Conservation (phyloP, 2,888 invertebrate genomes). For the Epiperipatus broadwayi region DNA sequence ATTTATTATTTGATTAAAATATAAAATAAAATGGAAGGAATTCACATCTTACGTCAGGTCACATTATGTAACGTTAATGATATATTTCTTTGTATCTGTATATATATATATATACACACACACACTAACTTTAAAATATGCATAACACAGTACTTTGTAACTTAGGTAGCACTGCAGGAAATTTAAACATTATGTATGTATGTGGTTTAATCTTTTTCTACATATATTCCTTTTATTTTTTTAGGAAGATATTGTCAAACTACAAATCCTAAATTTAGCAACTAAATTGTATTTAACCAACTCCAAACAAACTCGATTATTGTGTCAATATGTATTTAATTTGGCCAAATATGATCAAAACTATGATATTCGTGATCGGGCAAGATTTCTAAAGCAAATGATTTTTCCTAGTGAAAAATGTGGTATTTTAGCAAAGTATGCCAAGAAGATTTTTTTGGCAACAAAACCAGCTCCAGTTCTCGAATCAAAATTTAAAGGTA, state of each 20-base stretch:
- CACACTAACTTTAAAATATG: too few relatives aligned
- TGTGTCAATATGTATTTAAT: constrained; percentile 79
- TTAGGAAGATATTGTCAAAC: constrained; percentile 78
- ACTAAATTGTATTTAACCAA: constrained; percentile 78
- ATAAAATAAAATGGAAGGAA: too few relatives aligned
- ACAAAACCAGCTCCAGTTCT: constrained; percentile 82
- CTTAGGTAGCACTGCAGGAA: too few relatives aligned
- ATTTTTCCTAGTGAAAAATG: constrained; percentile 41
- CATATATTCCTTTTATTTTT: constrained; percentile 20
- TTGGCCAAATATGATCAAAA: constrained; percentile 90
- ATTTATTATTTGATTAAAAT: too few relatives aligned
- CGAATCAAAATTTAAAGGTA: constrained; percentile 41
- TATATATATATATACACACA: too few relatives aligned
- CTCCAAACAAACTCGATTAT: constrained; percentile 58
- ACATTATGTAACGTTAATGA: too few relatives aligned
- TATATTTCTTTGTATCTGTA: too few relatives aligned
- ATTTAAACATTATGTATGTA: too few relatives aligned
- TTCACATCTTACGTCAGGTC: too few relatives aligned
- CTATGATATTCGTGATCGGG: constrained; percentile 90
- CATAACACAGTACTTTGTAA: too few relatives aligned
- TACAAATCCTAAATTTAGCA: constrained; percentile 83
- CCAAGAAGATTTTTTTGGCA: constrained; percentile 65
- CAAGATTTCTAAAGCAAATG: constrained; percentile 64
- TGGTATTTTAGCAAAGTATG: constrained; percentile 40
- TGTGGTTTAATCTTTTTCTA: too few relatives aligned